Conservation (phyloP, 2,113 vertebrate species). For the Sigmodon hispidus region DNA sequence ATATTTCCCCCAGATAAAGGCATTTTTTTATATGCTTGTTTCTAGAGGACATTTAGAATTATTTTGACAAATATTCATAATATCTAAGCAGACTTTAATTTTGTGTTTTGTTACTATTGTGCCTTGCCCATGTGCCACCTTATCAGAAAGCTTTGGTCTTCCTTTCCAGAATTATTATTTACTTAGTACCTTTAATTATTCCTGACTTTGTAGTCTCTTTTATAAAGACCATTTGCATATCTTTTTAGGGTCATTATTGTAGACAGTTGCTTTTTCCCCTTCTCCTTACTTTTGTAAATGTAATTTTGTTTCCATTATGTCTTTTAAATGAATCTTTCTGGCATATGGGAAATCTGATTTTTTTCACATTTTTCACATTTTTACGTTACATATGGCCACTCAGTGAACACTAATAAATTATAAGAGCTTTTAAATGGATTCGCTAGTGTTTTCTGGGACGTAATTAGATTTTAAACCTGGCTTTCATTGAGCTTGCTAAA, state of each 20-base stretch:
- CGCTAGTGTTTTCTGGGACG: slow-evolving; percentile 49
- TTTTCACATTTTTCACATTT: slow-evolving; percentile 25
- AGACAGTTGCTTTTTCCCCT: background rate
- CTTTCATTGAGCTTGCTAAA: slow-evolving; percentile 18
- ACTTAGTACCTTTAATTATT: background rate
- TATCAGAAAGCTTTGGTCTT: background rate
- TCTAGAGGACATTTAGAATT: background rate
- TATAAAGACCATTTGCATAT: background rate
- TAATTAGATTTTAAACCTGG: slow-evolving; percentile 64
- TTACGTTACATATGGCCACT: slow-evolving; percentile 39
- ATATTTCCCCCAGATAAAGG: background rate
- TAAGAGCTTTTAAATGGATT: slow-evolving; percentile 69
- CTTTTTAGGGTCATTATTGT: background rate
- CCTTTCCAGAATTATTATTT: background rate
- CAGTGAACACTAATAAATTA: slow-evolving; percentile 51
- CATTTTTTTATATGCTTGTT: background rate
- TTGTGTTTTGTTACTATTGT: background rate
- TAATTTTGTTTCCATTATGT: slow-evolving; percentile 61
- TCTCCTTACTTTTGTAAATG: slow-evolving; percentile 48
- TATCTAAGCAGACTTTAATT: background rate
- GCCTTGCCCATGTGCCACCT: background rate
- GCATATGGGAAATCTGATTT: slow-evolving; percentile 52
- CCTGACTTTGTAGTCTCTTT: background rate
- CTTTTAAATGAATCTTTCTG: slow-evolving; percentile 62
- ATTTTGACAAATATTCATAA: slow-evolving; percentile 6